Evolutionary conservation across 2,888 invertebrate species (phyloP), one percentile per base, ranked within the genome.

Genomic region (Mesopsocus fuscifrons): DNA sequence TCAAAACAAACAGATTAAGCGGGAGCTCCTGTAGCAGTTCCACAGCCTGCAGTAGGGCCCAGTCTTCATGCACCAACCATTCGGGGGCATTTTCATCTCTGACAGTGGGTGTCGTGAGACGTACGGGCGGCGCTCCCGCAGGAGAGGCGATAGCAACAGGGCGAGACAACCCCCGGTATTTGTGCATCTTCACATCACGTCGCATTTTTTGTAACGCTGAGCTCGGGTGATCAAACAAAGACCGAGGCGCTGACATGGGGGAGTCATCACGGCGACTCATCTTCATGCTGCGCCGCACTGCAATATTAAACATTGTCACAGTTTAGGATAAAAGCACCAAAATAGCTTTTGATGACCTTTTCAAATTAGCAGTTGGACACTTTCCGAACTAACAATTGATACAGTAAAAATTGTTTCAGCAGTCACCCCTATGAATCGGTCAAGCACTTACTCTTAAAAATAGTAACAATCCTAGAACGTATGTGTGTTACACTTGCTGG

Each of bases 1-100:
- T 79, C 46, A 77, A 65, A 45, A 77, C 72, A 60, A 78, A 71
- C 49, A 79, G 68, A 64, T 77, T 83, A 45, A 83, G 58, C 0
- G 82, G 81, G 42, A 88, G 59, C 20, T 81, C 78, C 53, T 67
- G 53, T 18, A 65, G 54, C 23, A 58, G 59, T 53, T 68, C 66
- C 11, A 71, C 62, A 23, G 68, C 63, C 68, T 70, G 54, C 13
- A 92, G 66, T 45, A 94, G 68, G 20, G 83, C 77, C 67, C 83
- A 80, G 60, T 95, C 94, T 62, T 95, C 94, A 57, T 82, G 76
- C 46, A 88, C 74, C 49, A 80, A 70, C 94, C 94, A 95, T 52
- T 89, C 89, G 46, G 83, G 78, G 52, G 73, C 70, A 46, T 76
- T 68, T 34, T 77, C 74, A 5, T 71, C 72, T 49, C 79, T 74